Conservation (phyloP, 2,888 invertebrate species). For the Hyles lineata region DNA sequence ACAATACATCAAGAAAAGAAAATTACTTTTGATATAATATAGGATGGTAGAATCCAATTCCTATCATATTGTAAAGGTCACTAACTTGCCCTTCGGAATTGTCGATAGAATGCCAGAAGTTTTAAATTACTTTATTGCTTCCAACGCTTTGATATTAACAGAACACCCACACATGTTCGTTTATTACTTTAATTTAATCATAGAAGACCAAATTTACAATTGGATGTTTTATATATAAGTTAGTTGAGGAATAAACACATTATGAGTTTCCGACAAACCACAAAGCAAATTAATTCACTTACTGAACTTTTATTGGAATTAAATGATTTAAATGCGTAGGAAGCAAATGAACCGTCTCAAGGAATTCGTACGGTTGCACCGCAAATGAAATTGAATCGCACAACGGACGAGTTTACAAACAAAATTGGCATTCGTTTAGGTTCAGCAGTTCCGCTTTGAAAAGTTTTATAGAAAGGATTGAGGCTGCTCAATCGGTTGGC, state of each 20-base stretch:
- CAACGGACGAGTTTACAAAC: constrained; percentile 51
- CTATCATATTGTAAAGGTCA: constrained; percentile 1
- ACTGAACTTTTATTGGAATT: background rate
- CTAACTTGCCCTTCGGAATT: background rate
- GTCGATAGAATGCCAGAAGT: background rate
- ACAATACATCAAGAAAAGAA: background rate
- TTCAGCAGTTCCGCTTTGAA: constrained; percentile 53
- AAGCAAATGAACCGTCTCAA: constrained; percentile 39
- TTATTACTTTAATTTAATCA: background rate
- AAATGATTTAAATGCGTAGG: constrained; percentile 34
- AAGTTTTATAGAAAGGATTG: constrained; percentile 54
- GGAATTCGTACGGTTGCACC: constrained; percentile 33
- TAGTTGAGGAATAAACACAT: background rate
- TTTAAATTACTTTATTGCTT: too few relatives aligned
- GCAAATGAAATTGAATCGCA: constrained; percentile 53
- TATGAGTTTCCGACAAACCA: background rate
- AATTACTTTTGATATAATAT: background rate
- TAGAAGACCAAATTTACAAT: background rate
- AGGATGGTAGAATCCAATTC: background rate
- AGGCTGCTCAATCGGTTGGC: constrained; percentile 46
- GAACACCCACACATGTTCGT: too few relatives aligned
- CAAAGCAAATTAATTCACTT: constrained; percentile 35
- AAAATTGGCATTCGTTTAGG: constrained; percentile 59
- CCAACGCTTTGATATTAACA: too few relatives aligned
- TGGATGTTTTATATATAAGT: background rate